Percentiles rank a stretch among this genome's conserved stretches.
Conservation (phyloP, 2,888 invertebrate genomes). For the Colostygia pectinataria region DNA sequence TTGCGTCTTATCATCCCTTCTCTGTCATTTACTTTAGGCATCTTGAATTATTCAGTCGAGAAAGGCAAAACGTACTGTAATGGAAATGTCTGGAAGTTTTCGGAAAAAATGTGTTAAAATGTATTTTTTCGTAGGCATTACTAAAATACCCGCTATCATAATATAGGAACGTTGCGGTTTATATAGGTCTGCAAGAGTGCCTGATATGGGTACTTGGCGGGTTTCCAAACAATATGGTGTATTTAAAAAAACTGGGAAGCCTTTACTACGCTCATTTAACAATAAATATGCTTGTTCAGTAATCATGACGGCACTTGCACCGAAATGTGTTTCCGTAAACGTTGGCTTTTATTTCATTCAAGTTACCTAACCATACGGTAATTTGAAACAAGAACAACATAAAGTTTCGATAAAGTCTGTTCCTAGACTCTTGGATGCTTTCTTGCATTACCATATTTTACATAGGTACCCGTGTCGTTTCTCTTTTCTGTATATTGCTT, state of each 20-base stretch:
- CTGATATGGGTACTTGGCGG: conserved; percentile 57
- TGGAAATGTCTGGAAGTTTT: conserved; percentile 53
- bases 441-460: conserved; percentile 13
- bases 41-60: conserved; percentile 60
- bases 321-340: conserved; percentile 9
- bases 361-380: conserved; percentile 1
- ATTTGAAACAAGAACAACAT: not conserved
- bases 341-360: conserved; percentile 4
- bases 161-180: conserved; percentile 37
- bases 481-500: conserved; percentile 44
- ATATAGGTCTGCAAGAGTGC: conserved; percentile 30
- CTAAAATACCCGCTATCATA: conserved; percentile 47
- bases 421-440: not conserved
- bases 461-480: conserved; percentile 3
- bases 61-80: conserved; percentile 51
- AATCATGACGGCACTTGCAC: conserved; percentile 10
- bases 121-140: conserved; percentile 40
- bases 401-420: not conserved
- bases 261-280: conserved; percentile 39
- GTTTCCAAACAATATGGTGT: conserved; percentile 55
- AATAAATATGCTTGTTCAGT: conserved; percentile 30
- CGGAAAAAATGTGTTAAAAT: conserved; percentile 50
- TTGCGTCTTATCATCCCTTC: conserved; percentile 45
- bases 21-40: conserved; percentile 46
- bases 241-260: conserved; percentile 46